Base-by-base conservation (phyloP, 2,797 vertebrate species). In the Coendou prehensilis region DNA sequence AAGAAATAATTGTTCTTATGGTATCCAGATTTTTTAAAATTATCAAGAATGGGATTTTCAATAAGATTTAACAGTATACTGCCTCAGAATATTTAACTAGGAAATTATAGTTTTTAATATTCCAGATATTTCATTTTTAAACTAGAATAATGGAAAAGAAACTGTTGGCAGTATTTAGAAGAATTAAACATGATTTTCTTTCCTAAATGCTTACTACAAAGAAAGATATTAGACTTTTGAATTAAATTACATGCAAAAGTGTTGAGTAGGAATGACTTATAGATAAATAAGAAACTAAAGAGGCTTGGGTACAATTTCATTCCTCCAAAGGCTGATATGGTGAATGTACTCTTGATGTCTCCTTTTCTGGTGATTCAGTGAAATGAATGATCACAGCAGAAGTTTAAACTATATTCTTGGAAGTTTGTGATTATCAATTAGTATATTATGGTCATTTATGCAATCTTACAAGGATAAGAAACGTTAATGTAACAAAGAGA, bases 1-100 rank as follows among this genome's bases (percentile, higher is more conserved):
- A 92, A 87, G 59, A 93, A 93, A 86, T 47, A 90, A 52, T 85
- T 96, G 54, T 93, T 97, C 45, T 93, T 95, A 94, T 17, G 94
- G 23, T 83, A 69, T 84, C 50, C 56, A 90, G 20, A 61, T 78
- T 93, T 85, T 93, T 67, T 41, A 57, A 93, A 82, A 85, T 97
- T 89, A 76, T 47, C 91, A 86, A 92, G 47, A 50, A 67, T 87
- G 22, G 3, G 6, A 54, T 93, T 95, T 85, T 95, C 26, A 83
- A 6, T 81, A 93, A 63, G 9, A 84, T 94, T 67, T 93, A 93
- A 85, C 22, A 47, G 61, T 82, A 64, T 93, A 69, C 22, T 85
- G 2, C 79, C 50, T 94, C 54, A 96, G 83, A 94, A 82, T 93
- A 91, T 85, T 95, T 91, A 87, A 82, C 13, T 81, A 87, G 93